A percentile compares a stretch with the other conserved stretches of the same genome.
Conservation (phyloP, 2,888 invertebrate species). For the Sthenelais limicola region DNA sequence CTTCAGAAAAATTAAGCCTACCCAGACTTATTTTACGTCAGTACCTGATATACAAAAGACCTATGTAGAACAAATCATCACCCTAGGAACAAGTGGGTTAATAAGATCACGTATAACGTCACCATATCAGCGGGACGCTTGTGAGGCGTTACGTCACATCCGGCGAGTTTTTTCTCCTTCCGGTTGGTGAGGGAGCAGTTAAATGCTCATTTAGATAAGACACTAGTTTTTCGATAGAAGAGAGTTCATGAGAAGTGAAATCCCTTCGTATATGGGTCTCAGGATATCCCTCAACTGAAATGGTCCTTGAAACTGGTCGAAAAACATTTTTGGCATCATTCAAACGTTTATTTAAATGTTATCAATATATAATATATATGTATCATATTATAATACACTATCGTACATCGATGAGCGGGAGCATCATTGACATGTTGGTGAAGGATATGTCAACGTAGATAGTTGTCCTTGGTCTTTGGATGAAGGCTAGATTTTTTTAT, state of each 20-base stretch:
- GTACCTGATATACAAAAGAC: slow-evolving; percentile 36
- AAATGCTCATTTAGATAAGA: slow-evolving; percentile 35
- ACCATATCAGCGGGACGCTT: slow-evolving; percentile 18
- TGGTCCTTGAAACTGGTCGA: too few relatives aligned
- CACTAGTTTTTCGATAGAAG: slow-evolving; percentile 37
- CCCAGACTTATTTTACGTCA: too few relatives aligned
- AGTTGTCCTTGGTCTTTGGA: slow-evolving; percentile 4
- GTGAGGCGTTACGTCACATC: slow-evolving; percentile 35
- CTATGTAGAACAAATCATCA: slow-evolving; percentile 28
- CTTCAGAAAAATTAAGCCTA: slow-evolving; percentile 19
- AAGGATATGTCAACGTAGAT: slow-evolving; percentile 26
- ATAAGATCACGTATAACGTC: slow-evolving; percentile 29
- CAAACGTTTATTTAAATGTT: background rate
- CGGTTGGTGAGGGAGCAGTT: slow-evolving; percentile 29
- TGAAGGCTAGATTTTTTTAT: too few relatives aligned
- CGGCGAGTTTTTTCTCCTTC: slow-evolving; percentile 24
- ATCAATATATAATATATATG: too few relatives aligned
- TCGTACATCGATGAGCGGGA: slow-evolving; percentile 7
- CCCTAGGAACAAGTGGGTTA: slow-evolving; percentile 29
- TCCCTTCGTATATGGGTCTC: too few relatives aligned
- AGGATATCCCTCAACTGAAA: too few relatives aligned
- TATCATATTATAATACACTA: too few relatives aligned
- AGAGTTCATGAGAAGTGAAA: too few relatives aligned
- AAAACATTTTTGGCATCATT: slow-evolving; percentile 37
- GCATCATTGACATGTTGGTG: slow-evolving; percentile 20